Base-by-base conservation (phyloP, 2,888 invertebrate genomes). In the Ennomos quercinarius region DNA sequence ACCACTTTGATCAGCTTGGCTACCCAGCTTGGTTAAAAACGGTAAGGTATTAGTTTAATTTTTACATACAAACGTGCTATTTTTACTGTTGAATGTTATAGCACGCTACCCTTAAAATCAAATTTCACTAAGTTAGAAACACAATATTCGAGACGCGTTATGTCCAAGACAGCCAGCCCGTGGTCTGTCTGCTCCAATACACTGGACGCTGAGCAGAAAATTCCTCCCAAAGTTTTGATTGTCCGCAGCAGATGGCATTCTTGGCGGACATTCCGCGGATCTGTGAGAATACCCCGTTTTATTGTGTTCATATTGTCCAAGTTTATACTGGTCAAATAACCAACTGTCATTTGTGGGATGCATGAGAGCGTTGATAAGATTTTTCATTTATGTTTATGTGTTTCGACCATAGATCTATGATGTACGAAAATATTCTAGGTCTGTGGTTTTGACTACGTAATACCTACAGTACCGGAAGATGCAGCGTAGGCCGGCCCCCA, bases 151-250 rank as follows among this genome's bases (percentile, higher is more conserved):
- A 49, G 61, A 62, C 66, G 67, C 52, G 64, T 70, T 66, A 73
- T 71, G 78, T 78, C 78, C 73, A 74, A 78, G 79, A 78, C 80
- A 80, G 71, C 61, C 67, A 66, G 68, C 56, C 63, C 65, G 67
- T 58, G 59, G 68, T 69, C 83, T 83, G 86, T 87, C 87, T 79
- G 68, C 68, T 68, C 81, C 86, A 88, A 84, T 84, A 81, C 79
- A 72, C 77, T 82, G 84, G 88, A 88, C 87, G 82, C 81, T 87
- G 83, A 91, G 84, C 89, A 91, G 91, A 91, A 92, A 91, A 91
- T 91, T 88, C 88, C 89, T 74, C 78, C 81, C 80, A 86, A 93
- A 93, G 92, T 93, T 93, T 93, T 91, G 93, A 93, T 93, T 93
- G 92, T 91, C 89, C 87, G 80, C 81, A 86, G 87, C 93, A 92